phyloP scores from a whole-genome alignment of 2,888 invertebrate species.

The Hemaris fuciformis region DNA sequence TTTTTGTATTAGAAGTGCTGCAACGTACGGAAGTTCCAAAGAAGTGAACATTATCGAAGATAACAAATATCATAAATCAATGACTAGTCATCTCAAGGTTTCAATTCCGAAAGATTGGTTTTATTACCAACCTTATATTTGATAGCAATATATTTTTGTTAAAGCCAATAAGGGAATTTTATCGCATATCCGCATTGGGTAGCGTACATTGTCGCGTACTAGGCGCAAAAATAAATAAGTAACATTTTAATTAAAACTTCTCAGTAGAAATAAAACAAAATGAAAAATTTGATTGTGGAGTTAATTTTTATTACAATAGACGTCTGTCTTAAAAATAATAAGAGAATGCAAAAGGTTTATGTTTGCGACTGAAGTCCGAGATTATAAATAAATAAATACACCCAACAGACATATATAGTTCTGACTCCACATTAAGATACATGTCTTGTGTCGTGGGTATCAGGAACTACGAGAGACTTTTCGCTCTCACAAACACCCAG shows the following conservation, averaged over 20 bases:
- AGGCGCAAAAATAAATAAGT: neutral
- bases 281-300: neutral
- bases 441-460: no score
- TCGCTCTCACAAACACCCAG: no score
- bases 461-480: no score
- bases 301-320: no score
- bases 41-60: neutral
- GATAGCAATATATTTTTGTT: neutral
- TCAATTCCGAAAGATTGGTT: neutral
- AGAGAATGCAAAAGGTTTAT: no score
- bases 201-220: neutral
- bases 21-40: neutral
- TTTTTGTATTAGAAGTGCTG: no score
- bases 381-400: no score
- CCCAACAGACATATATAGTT: no score
- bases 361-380: no score
- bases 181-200: neutral
- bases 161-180: neutral
- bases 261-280: neutral
- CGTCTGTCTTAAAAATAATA: no score
- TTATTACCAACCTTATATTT: neutral
- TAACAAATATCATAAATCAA: neutral
- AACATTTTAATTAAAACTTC: neutral
- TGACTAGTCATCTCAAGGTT: neutral
- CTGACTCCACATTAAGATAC: no score